Conservation (phyloP, 35 echinoderm and acorn worm species). For the Anneissia japonica region DNA sequence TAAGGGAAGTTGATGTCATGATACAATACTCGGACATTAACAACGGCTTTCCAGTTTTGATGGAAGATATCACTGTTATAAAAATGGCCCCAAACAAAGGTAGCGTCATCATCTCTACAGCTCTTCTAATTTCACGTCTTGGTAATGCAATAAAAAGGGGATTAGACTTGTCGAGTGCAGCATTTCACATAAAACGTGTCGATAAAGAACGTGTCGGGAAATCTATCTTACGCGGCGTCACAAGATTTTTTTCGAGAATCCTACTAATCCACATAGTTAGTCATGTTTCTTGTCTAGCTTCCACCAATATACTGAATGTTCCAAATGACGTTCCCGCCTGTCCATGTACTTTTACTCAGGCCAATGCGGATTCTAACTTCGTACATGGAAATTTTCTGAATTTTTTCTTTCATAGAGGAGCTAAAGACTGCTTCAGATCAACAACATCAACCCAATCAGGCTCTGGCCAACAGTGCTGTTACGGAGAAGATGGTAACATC, state of each 20-base stretch:
- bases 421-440: conserved; percentile 15
- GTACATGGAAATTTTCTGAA: not conserved
- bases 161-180: not conserved
- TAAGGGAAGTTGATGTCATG: conserved; percentile 7
- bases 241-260: not conserved
- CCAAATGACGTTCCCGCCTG: conserved; percentile 21
- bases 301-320: not conserved
- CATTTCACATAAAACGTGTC: conserved; percentile 5
- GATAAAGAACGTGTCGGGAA: too few relatives aligned
- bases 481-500: conserved; percentile 35
- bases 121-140: not conserved
- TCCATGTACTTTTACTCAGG: conserved; percentile 32
- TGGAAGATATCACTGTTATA: conserved; percentile 1
- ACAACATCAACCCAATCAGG: not conserved
- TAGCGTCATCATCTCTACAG: not conserved
- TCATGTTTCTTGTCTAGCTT: too few relatives aligned
- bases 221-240: not conserved
- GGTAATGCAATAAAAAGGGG: not conserved
- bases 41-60: not conserved
- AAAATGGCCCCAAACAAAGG: conserved; percentile 16
- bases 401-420: conserved; percentile 35
- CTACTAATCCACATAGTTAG: not conserved
- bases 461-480: conserved; percentile 56
- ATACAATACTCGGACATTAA: not conserved
- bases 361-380: conserved; percentile 14